These are phyloP conservation scores for Seriola quinqueradiata DNA, from an alignment of 2,113 vertebrate species.

Conservation along the genomic window DNA sequence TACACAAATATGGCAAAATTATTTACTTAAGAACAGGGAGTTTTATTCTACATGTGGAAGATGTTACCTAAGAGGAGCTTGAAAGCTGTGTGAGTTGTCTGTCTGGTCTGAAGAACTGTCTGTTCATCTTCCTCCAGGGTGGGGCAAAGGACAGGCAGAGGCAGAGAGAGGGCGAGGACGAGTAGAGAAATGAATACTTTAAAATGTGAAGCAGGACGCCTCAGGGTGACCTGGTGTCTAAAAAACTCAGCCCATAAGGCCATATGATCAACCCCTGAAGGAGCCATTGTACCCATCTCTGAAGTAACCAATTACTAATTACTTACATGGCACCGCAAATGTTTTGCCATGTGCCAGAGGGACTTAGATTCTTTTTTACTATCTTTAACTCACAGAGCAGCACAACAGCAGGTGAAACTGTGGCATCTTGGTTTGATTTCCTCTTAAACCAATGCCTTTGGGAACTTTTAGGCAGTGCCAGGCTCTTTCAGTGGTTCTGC, in stretches of 20 bases:
- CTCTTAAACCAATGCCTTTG: slow-evolving; percentile 43
- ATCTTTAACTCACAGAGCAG: slow-evolving; percentile 14
- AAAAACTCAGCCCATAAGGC: slow-evolving; percentile 28
- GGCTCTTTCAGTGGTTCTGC: slow-evolving; percentile 25
- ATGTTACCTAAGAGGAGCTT: slow-evolving; percentile 60
- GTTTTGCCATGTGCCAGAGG: slow-evolving; percentile 8
- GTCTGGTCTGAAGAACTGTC: slow-evolving; percentile 59
- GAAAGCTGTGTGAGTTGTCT: slow-evolving; percentile 58
- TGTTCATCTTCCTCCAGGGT: slow-evolving; percentile 62
- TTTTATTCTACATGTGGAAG: slow-evolving; percentile 66
- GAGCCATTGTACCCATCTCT: background rate
- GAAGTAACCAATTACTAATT: slow-evolving; percentile 22
- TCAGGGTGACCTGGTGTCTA: slow-evolving; percentile 19
- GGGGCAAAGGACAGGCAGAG: slow-evolving; percentile 57
- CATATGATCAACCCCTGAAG: slow-evolving; percentile 12
- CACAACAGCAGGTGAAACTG: slow-evolving; percentile 34
- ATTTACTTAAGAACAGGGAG: slow-evolving; percentile 60
- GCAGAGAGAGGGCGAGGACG: slow-evolving; percentile 29
- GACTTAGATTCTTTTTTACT: slow-evolving; percentile 1
- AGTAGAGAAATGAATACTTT: slow-evolving; percentile 32
- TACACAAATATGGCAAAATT: slow-evolving; percentile 57
- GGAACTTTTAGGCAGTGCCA: slow-evolving; percentile 36
- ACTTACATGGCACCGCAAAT: slow-evolving; percentile 21
- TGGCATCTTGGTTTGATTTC: slow-evolving; percentile 51
- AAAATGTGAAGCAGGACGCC: slow-evolving; percentile 40